Evolutionary conservation across 1,140 invertebrate genomes (phyloP).

Genomic region (Drosophila hydei): DNA sequence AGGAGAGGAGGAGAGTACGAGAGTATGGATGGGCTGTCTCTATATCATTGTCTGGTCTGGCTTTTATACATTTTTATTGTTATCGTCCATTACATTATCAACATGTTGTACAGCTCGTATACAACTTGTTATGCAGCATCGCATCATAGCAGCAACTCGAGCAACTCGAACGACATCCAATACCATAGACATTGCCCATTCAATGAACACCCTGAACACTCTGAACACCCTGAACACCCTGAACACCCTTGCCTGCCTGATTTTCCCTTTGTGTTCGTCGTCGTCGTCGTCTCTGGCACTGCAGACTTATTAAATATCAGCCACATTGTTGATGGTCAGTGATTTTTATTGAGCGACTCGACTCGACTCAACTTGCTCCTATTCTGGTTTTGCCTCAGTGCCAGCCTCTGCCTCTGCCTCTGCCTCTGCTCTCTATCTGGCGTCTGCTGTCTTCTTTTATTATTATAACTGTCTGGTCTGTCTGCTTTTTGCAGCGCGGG

Average conservation of each 20-base stretch:
- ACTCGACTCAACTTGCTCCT: conserved; percentile 16
- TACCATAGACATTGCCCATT: not conserved
- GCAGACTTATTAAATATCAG: conserved; percentile 73
- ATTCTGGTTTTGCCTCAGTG: conserved; percentile 4
- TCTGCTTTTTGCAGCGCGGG: conserved; percentile 36
- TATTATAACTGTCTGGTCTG: conserved; percentile 58
- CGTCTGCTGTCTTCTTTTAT: conserved; percentile 39
- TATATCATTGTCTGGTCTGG: conserved; percentile 28
- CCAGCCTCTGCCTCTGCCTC: conserved; percentile 10
- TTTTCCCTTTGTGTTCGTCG: conserved; percentile 24
- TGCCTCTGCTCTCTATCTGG: conserved; percentile 5
- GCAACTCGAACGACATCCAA: conserved; percentile 12
- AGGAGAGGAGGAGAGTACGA: not conserved
- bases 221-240: not conserved
- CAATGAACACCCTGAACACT: not conserved
- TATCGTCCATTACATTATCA: conserved; percentile 58
- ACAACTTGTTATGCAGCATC: conserved; percentile 40
- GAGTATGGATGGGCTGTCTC: not conserved
- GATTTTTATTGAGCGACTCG: conserved; percentile 65
- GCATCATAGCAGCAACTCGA: not conserved
- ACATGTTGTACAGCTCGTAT: conserved; percentile 34
- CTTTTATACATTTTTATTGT: conserved; percentile 48
- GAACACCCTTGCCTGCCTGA: not conserved
- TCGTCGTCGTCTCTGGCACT: conserved; percentile 35
- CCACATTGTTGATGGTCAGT: conserved; percentile 76